Base-by-base conservation (phyloP, 2,113 vertebrate species). In the Beaufortia kweichowensis region DNA sequence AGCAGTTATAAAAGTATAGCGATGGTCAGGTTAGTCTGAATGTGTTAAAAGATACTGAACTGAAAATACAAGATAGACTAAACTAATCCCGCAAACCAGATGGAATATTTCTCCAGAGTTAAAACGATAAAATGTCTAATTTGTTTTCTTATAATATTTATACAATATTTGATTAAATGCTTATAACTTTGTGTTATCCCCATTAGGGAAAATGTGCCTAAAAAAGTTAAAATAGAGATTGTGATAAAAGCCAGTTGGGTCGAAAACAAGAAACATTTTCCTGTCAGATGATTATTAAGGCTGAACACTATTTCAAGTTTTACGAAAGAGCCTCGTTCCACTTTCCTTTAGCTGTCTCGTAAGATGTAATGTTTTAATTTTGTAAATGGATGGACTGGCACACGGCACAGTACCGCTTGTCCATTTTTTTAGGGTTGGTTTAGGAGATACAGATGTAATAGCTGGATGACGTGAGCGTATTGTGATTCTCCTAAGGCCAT, bases 361-460 rank as follows among this genome's bases (percentile, higher is more conserved):
- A 65, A 82, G 81, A 86, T 86, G 71, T 84, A 86, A 84, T 79
- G 43, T 81, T 71, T 86, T 90, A 56, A 92, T 92, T 89, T 89
- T 78, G 84, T 84, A 91, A 92, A 91, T 92, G 90, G 90, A 91
- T 63, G 77, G 41, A 82, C 79, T 92, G 89, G 89, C 86, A 80
- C 60, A 53, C 91, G 89, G 89, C 86, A 80, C 60, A 53, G 64
- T 33, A 64, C 28, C 17, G 8, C 29, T 72, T 24, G 12, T 73
- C 70, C 56, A 73, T 46, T 73, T 73, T 81, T 77, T 75, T 35
- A 24, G 43, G 68, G 75, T 65, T 79, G 56, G 55, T 75, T 65
- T 33, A 83, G 73, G n/a, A 74, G 63, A 59, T 64, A 75, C 26
- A 60, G 82, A 84, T 85, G 89, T 68, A 87, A 87, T 90, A 89